Conservation (phyloP, 2,113 vertebrate species). For the Phocoena phocoena region DNA sequence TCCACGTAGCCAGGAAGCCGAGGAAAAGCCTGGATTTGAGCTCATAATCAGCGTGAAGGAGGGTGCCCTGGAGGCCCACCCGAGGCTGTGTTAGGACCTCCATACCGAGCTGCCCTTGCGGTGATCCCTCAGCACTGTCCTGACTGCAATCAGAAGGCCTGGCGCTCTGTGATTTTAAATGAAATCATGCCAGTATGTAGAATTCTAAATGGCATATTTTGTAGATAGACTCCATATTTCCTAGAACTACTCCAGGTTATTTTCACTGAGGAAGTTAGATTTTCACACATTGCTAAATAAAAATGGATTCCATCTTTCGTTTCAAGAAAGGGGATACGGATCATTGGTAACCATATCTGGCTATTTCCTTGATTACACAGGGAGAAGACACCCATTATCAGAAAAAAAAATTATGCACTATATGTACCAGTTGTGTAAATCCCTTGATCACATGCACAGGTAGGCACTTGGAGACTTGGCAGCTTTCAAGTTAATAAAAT, state of each 20-base stretch:
- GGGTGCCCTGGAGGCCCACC: neutral
- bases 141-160: accelerated
- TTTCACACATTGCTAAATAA: neutral
- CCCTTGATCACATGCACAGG: conserved; percentile 91
- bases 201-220: neutral
- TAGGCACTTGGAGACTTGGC: conserved; percentile 61
- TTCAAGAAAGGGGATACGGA: neutral
- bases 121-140: accelerated
- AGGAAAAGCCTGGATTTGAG: neutral
- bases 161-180: accelerated
- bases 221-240: accelerated
- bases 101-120: accelerated
- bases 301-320: neutral
- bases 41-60: neutral
- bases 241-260: no score
- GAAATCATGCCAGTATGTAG: neutral
- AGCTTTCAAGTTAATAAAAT: neutral
- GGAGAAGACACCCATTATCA: conserved; percentile 87
- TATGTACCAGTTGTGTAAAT: conserved; percentile 91
- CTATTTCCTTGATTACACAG: conserved; percentile 75
- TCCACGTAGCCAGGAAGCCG: neutral
- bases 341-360: conserved; percentile 23
- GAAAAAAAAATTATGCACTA: conserved; percentile 86
- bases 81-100: accelerated
- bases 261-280: neutral